Conservation (phyloP, 1,140 invertebrate genomes). For the Pogonognathellus flavescens region DNA sequence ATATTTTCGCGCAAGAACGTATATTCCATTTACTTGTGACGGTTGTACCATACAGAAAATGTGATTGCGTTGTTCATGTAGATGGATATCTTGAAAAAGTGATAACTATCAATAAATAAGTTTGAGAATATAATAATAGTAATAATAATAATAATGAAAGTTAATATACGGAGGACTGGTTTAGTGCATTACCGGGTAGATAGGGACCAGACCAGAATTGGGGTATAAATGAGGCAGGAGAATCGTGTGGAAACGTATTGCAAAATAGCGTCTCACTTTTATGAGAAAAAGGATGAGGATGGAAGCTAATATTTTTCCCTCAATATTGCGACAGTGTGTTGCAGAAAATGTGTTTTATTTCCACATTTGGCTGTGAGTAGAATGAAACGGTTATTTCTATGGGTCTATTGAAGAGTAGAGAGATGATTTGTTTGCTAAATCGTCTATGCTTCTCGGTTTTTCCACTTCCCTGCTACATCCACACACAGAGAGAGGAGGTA, state of each 20-base stretch:
- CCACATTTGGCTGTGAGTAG: slow-evolving; percentile 8
- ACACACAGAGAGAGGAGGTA: neutral
- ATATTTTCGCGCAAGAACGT: no score
- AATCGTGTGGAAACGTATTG: slow-evolving; percentile 8
- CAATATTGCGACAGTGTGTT: slow-evolving; percentile 9
- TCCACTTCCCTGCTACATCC: neutral
- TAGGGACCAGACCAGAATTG: no score
- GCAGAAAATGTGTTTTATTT: slow-evolving; percentile 11
- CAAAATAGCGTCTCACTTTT: neutral
- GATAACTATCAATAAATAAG: no score
- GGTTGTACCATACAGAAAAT: no score
- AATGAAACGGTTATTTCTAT: slow-evolving; percentile 7
- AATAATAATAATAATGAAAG: no score
- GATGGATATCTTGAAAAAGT: no score
- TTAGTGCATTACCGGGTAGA: no score
- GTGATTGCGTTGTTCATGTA: no score
- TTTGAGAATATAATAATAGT: no score
- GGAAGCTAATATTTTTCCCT: slow-evolving; percentile 10
- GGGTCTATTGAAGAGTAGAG: neutral
- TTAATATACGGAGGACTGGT: no score
- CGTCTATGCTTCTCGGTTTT: neutral
- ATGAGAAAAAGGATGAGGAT: slow-evolving; percentile 10
- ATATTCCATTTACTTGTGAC: no score
- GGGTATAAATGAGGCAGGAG: neutral
- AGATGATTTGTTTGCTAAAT: neutral